Base-by-base conservation (phyloP, 2,797 vertebrate genomes). In the Coilia nasus region DNA sequence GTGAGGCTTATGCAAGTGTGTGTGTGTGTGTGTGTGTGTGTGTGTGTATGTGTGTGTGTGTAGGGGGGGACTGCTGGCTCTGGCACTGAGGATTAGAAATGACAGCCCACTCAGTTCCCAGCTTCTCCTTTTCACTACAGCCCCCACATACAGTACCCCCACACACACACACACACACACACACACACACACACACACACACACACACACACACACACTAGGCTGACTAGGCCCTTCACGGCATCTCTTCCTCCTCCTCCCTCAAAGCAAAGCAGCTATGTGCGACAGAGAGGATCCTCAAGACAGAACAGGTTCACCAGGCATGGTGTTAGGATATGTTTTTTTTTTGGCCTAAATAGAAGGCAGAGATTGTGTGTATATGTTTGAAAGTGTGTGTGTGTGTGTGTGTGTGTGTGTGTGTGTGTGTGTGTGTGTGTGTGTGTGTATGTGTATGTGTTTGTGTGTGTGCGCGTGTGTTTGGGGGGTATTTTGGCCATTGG, bases 101-200 rank as follows among this genome's bases (percentile, higher is more conserved):
- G 64, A 14, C 81, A 64, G 89, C 93, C 93, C 93, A 92, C 93
- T 92, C 92, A 91, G 87, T 94, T 93, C 91, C 88, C 91, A 91
- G 88, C 67, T 83, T 62, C 81, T 84, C 82, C 71, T 44, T 78
- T 78, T 78, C 35, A 35, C 4, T 78, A 11, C 28, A 85, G 88
- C 60, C 89, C 87, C 91, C 83, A 92, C 88, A 89, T 87, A 85
- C 81, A 87, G 88, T 17, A 21, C 31, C 2, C n/a, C 9, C 60
- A 23, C 60, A 64, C 60, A 64, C 60, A 64, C 60, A 23, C 60
- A 64, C 60, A 35, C 67, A 54, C 50, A 54, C 50, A 54, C 50
- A 54, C 50, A 54, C 50, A 54, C 50, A 54, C 50, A 54, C 50
- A 54, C 50, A 54, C 50, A 54, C 50, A 54, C 50, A 54, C 50